A percentile compares a stretch with the other conserved stretches of the same genome.
Evolutionary conservation across 1,140 invertebrate species (phyloP).

Genomic region (Brachionus plicatilis): DNA sequence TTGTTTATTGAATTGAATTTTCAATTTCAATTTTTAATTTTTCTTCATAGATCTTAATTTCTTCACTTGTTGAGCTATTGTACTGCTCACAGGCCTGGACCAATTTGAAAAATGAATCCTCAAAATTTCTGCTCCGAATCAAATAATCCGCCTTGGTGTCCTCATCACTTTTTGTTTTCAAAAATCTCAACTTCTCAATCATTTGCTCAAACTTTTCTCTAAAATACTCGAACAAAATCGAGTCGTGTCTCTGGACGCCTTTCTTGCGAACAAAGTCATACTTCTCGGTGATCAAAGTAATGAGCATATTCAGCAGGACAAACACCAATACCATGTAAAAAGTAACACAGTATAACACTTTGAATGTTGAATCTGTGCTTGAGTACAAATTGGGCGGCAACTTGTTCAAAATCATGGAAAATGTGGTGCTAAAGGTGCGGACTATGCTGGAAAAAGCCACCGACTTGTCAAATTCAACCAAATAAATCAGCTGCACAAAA

Average conservation of each 20-base stretch:
- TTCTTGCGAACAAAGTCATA: background rate
- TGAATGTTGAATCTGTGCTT: background rate
- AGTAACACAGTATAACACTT: background rate
- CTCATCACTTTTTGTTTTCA: background rate
- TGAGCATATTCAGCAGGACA: background rate
- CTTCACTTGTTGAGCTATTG: background rate
- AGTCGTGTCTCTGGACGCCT: background rate
- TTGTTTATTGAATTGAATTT: background rate
- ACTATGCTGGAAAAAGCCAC: background rate
- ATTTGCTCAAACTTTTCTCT: background rate
- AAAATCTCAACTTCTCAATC: background rate
- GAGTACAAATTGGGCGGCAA: background rate
- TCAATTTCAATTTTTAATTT: background rate
- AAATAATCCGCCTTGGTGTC: background rate
- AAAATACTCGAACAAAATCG: background rate
- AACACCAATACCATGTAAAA: slow-evolving; percentile 6
- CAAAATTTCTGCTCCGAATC: background rate
- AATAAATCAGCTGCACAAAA: slow-evolving; percentile 2
- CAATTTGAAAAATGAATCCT: background rate
- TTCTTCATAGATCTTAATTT: background rate
- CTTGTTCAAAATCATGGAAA: slow-evolving; percentile 26
- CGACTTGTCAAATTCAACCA: background rate
- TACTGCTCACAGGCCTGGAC: background rate
- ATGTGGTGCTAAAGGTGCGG: background rate
- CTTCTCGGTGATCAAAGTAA: background rate